Evolutionary conservation across 2,888 invertebrate species (phyloP), one percentile per base, ranked within the genome.

Genomic region (Meteorus cinctellus): DNA sequence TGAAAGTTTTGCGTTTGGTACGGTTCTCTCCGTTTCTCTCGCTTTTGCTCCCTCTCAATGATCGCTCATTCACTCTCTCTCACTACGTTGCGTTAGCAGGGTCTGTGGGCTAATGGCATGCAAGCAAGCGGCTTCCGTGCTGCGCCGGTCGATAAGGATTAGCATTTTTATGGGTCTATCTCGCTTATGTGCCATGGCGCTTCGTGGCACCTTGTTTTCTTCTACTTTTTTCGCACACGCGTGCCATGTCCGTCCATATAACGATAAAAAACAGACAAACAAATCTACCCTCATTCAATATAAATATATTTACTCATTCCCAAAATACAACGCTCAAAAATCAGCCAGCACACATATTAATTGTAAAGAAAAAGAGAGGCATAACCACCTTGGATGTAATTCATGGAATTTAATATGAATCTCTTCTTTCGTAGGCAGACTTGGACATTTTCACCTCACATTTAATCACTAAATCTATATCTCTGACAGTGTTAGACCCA

Each of bases 111-210:
- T 89, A 89, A 89, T 89, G 86, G 87, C 86, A 89, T 89, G 89
- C 88, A 88, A 86, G 87, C 84, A 71, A 76, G 71, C 81, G 74
- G 80, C 83, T 81, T 81, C 79, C 80, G 81, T 82, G 81, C 80
- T 85, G 78, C 75, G 82, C 80, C 87, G 89, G 86, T 89, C 89
- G 89, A 89, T 89, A 87, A 86, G 86, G 87, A 89, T 89, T 89
- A 89, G 88, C 89, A 89, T 89, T 89, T 89, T 89, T 89, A 89
- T 89, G 89, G 89, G 88, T 89, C 88, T 89, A 89, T 89, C 89
- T 87, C 86, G 87, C 87, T 88, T 88, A 87, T 87, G 86, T 84
- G 83, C 84, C 79, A 85, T 83, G 82, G 86, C 85, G 85, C 84
- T 84, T 84, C 84, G 84, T 86, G 84, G 82, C 86, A 86, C 86